These are phyloP conservation scores for Brachyhypopomus gauderio DNA, from an alignment of 2,113 vertebrate species.

Conservation along the genomic window DNA sequence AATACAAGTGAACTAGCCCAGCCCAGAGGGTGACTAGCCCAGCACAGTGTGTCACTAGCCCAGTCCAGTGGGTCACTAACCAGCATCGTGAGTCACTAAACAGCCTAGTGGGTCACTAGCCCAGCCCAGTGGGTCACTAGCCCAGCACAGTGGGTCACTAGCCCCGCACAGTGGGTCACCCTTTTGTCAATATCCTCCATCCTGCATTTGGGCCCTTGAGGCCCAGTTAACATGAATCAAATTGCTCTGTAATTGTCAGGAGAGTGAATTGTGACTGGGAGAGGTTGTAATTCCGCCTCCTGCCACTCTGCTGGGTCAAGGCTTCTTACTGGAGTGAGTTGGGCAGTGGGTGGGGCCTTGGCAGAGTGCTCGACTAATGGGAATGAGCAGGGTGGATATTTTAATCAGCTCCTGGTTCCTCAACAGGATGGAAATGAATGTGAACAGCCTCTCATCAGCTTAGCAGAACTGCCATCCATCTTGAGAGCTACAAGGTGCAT, in stretches of 20 bases:
- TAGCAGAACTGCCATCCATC: conserved; percentile 61
- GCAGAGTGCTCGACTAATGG: conserved; percentile 69
- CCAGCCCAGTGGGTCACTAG: neutral
- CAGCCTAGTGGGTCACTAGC: too few species aligned
- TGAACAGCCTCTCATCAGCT: conserved; percentile 48
- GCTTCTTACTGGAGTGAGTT: conserved; percentile 71
- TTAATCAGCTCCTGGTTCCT: conserved; percentile 75
- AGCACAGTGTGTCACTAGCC: neutral
- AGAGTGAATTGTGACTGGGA: conserved; percentile 72
- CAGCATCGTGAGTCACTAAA: too few species aligned
- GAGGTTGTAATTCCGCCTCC: conserved; percentile 72
- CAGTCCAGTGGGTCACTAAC: too few species aligned
- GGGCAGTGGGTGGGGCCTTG: conserved; percentile 25
- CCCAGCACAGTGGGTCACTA: too few species aligned
- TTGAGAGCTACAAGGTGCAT: conserved; percentile 59
- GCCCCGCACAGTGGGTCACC: too few species aligned
- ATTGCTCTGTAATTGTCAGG: conserved; percentile 73
- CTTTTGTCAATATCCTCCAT: conserved; percentile 61
- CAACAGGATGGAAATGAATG: conserved; percentile 50
- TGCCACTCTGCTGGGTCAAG: conserved; percentile 60
- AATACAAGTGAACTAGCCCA: too few species aligned
- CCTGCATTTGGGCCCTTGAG: conserved; percentile 63
- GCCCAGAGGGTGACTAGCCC: neutral
- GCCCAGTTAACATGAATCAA: conserved; percentile 74
- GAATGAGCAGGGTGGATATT: conserved; percentile 73